Evolutionary conservation across 1,140 invertebrate species (phyloP).

Genomic region (Hyles euphorbiae): DNA sequence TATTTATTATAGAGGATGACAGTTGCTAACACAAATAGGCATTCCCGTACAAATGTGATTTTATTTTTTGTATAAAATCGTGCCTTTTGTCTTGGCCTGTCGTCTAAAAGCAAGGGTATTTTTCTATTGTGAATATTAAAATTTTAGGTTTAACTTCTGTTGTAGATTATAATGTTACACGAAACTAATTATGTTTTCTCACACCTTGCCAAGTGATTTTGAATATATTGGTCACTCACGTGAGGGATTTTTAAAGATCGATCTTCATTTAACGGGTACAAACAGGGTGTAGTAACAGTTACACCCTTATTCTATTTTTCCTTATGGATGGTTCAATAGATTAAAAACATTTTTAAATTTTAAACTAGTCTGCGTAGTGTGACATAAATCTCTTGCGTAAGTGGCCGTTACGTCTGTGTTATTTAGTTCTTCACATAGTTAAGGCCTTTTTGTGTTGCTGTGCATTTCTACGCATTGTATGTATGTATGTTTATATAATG

Average conservation of each 20-base stretch:
- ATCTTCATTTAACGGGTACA: slow-evolving; percentile 27
- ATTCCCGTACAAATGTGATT: slow-evolving; percentile 69
- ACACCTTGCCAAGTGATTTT: slow-evolving; percentile 51
- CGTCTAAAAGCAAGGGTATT: slow-evolving; percentile 63
- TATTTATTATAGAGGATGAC: slow-evolving; percentile 66
- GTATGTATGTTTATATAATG: slow-evolving; percentile 71
- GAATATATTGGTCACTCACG: slow-evolving; percentile 46
- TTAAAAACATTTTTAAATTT: no score
- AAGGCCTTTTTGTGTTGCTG: slow-evolving; percentile 68
- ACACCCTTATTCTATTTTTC: background rate
- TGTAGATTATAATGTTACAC: slow-evolving; percentile 35
- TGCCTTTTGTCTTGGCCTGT: slow-evolving; percentile 73
- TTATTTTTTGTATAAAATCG: slow-evolving; percentile 75
- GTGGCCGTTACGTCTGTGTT: slow-evolving; percentile 66
- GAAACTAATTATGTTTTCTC: slow-evolving; percentile 69
- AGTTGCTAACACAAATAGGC: slow-evolving; percentile 70
- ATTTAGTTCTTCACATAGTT: slow-evolving; percentile 68
- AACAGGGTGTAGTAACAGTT: background rate
- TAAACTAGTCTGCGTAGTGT: slow-evolving; percentile 44
- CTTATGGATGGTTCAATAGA: no score
- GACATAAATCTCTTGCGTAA: slow-evolving; percentile 51
- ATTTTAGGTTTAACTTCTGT: slow-evolving; percentile 54
- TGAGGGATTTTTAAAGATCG: slow-evolving; percentile 46
- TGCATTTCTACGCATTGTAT: slow-evolving; percentile 71
- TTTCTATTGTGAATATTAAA: slow-evolving; percentile 58